Evolutionary conservation across 2,113 vertebrate species (phyloP), one percentile per base, ranked within the genome.

Genomic region (Dicerorhinus sumatrensis): DNA sequence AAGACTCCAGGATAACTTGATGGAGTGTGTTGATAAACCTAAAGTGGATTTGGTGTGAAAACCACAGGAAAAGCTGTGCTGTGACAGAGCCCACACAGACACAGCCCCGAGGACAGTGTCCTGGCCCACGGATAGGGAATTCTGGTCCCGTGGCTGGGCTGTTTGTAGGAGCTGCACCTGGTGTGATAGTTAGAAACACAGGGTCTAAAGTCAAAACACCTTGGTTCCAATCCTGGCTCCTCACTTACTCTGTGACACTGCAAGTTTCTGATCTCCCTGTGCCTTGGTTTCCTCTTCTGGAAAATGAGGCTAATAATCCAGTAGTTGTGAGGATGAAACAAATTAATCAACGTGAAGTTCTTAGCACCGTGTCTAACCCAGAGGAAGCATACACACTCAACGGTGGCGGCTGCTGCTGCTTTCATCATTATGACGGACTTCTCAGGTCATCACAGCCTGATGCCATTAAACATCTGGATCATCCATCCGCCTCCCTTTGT

Each of bases 81-180:
- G 2, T 0, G 0, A 42, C 33, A 51, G 33, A 0, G 11, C 11
- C 21, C 31, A 8, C 2, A 1, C 5, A 54, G 60, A 46, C 63
- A 17, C 0, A 29, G 70, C 9, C 56, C 73, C 0, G 0, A 42
- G 46, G 4, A 73, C 67, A 18, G 18, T 1, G 17, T n/a, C 36
- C 42, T 1, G 25, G 72, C 9, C 56, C 17, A 0, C 0, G 9
- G 13, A 21, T 0, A 11, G 9, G 17, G 51, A 13, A 23, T 36
- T 27, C 5, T 0, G 0, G 12, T 11, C 33, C 42, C 13, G 0
- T 0, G 33, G 39, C 51, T 0, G 13, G 58, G 42, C 25, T 3
- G 18, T 20, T 36, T 46, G 20, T 8, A 12, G n/a, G 29, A 31
- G 39, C 6, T 48, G 20, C 9, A 4, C 0, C 0, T 0, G 11